Evolutionary conservation across 2,113 vertebrate species (phyloP).

Genomic region (Notothenia rossii): DNA sequence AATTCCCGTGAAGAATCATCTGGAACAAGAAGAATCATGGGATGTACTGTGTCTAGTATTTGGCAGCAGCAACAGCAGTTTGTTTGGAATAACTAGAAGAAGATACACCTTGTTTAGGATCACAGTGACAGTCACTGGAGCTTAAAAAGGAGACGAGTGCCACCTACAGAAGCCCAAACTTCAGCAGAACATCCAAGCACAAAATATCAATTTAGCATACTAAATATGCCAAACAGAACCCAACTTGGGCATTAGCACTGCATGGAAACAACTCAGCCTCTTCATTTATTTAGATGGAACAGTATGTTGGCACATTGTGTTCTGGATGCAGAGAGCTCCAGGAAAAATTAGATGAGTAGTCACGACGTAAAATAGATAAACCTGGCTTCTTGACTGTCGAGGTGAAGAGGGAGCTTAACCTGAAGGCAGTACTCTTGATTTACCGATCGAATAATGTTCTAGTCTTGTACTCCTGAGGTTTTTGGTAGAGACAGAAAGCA

Average conservation of each 20-base stretch:
- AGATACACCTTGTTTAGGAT: slow-evolving; percentile 20
- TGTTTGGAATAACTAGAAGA: slow-evolving; percentile 42
- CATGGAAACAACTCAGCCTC: neutral
- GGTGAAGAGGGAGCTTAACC: neutral
- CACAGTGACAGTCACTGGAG: slow-evolving; percentile 19
- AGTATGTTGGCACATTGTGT: neutral
- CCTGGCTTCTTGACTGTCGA: neutral
- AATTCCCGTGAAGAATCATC: slow-evolving; percentile 39
- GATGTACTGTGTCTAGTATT: slow-evolving; percentile 41
- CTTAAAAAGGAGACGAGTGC: slow-evolving; percentile 20
- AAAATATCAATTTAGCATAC: neutral
- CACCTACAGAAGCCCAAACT: slow-evolving; percentile 13
- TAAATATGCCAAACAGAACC: neutral
- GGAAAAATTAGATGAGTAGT: neutral
- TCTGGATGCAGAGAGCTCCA: neutral
- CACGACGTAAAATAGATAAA: neutral
- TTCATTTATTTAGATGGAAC: neutral
- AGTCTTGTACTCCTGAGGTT: neutral
- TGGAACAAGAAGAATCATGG: slow-evolving; percentile 57
- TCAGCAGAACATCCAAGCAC: neutral
- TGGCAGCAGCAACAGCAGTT: slow-evolving; percentile 43
- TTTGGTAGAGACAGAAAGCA: neutral
- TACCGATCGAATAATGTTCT: neutral
- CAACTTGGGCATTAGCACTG: neutral
- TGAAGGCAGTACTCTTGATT: neutral